A percentile compares a stretch with the other conserved stretches of the same genome.
These are phyloP conservation scores for Agonopterix subpropinquella DNA, from an alignment of 2,888 invertebrate species.

Conservation along the genomic window DNA sequence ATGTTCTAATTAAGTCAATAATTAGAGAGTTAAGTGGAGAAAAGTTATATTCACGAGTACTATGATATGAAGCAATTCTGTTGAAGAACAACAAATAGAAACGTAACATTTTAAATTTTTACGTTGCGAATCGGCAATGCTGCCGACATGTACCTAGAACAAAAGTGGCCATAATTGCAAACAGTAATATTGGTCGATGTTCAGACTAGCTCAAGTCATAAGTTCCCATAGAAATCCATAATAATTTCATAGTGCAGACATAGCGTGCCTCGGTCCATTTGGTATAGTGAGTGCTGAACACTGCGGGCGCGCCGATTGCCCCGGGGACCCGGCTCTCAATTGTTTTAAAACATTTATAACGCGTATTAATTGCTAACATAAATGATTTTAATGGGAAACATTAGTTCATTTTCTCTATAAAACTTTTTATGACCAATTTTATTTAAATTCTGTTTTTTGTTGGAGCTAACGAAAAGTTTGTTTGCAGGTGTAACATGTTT, in stretches of 20 bases:
- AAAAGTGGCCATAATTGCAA: background rate
- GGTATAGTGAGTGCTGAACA: constrained; percentile 21
- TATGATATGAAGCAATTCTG: too few species aligned
- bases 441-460: too few species aligned
- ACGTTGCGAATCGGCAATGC: background rate
- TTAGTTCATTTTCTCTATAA: constrained; percentile 15
- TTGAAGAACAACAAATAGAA: too few species aligned
- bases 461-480: too few species aligned
- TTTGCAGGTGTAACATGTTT: too few species aligned
- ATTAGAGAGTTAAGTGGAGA: too few species aligned
- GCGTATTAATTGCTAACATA: constrained; percentile 57
- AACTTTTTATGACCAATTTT: too few species aligned
- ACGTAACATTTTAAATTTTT: too few species aligned
- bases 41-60: too few species aligned
- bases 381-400: constrained; percentile 53
- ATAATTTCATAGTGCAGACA: constrained; percentile 19
- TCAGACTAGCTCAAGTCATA: constrained; percentile 4
- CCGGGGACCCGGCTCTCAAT: constrained; percentile 27
- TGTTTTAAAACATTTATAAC: constrained; percentile 43
- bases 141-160: background rate
- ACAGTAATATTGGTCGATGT: background rate
- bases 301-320: constrained; percentile 33
- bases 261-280: constrained; percentile 55
- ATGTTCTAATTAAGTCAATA: background rate
- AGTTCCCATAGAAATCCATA: constrained; percentile 34